These are phyloP conservation scores for Epinephelus malabaricus DNA, from an alignment of 2,797 vertebrate genomes.

Conservation along the genomic window DNA sequence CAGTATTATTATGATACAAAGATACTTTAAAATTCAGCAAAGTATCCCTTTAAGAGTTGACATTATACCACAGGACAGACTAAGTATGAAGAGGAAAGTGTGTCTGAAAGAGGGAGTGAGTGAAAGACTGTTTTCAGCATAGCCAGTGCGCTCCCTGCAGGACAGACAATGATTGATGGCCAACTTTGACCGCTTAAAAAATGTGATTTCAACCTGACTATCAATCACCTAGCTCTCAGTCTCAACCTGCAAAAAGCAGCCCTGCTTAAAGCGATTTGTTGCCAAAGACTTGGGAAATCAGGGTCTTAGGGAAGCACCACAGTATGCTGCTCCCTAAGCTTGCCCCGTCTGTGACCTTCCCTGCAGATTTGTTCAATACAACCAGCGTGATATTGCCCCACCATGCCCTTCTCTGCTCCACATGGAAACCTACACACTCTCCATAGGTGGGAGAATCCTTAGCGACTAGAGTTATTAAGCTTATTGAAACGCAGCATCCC, in stretches of 20 bases:
- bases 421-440: slow-evolving; percentile 35
- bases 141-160: slow-evolving; percentile 27
- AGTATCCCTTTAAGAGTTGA: not conserved
- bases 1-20: too few species aligned
- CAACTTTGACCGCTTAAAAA: slow-evolving; percentile 69
- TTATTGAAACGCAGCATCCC: slow-evolving; percentile 50
- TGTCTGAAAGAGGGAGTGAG: not conserved
- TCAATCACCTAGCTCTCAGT: slow-evolving; percentile 71
- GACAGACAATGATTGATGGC: slow-evolving; percentile 74
- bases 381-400: slow-evolving; percentile 22
- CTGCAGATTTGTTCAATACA: slow-evolving; percentile 59
- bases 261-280: slow-evolving; percentile 19
- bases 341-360: slow-evolving; percentile 53
- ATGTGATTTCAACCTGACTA: slow-evolving; percentile 73
- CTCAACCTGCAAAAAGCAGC: slow-evolving; percentile 21
- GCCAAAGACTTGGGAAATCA: not conserved
- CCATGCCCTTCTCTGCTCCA: slow-evolving; percentile 22
- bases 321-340: slow-evolving; percentile 11
- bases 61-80: not conserved
- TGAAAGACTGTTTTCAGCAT: slow-evolving; percentile 11
- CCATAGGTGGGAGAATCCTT: slow-evolving; percentile 26
- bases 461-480: slow-evolving; percentile 45
- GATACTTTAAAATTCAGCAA: too few species aligned
- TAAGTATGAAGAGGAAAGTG: not conserved
- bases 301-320: slow-evolving; percentile 11